A percentile compares a stretch with the other conserved stretches of the same genome.
Conservation (phyloP, 2,113 vertebrate species). For the Phoenicopterus ruber region DNA sequence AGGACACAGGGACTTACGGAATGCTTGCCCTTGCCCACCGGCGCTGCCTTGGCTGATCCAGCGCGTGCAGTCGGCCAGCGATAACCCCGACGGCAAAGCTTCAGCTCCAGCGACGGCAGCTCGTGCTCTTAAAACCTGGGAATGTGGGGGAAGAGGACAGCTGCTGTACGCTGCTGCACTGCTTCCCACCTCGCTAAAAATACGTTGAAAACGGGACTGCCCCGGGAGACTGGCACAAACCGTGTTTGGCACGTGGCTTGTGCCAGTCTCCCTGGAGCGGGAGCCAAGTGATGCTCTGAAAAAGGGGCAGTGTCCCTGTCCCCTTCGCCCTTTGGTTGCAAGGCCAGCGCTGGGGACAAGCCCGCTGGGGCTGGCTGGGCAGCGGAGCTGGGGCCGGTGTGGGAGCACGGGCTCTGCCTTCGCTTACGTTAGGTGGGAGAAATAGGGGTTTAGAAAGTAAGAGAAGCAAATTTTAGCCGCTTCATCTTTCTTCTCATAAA, state of each 20-base stretch:
- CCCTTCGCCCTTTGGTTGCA: not conserved
- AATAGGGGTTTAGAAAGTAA: not conserved
- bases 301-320: not conserved
- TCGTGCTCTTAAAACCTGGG: not conserved
- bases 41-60: not conserved
- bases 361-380: accelerated
- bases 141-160: not conserved
- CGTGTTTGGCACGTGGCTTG: accelerated
- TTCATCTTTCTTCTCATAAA: not conserved
- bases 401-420: not conserved
- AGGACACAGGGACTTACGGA: accelerated
- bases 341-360: not conserved
- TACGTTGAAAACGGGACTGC: not conserved
- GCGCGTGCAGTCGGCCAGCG: not conserved
- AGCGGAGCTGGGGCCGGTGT: accelerated
- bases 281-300: not conserved
- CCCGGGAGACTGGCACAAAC: not conserved
- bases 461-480: not conserved
- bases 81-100: not conserved
- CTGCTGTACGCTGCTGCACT: not conserved
- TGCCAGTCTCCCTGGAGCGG: not conserved
- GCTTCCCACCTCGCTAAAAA: not conserved
- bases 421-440: accelerated
- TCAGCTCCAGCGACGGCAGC: not conserved
- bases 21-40: not conserved